These are phyloP conservation scores for Noturus placidus DNA, from an alignment of 2,113 vertebrate species.

Conservation along the genomic window DNA sequence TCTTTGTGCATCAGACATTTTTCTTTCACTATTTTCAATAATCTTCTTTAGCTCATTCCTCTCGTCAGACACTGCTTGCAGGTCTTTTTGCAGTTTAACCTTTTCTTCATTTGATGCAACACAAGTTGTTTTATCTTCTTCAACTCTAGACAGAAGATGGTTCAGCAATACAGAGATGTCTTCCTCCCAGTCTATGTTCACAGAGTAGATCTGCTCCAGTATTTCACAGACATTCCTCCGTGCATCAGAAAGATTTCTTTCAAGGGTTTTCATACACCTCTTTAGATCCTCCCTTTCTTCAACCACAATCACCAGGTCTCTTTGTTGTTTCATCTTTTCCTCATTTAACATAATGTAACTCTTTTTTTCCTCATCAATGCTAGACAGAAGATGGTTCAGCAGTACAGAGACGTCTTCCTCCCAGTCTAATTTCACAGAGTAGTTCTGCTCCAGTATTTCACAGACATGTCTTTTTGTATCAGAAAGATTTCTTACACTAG, in stretches of 20 bases:
- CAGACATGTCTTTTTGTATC: constrained; percentile 63
- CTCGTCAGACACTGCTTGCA: constrained; percentile 62
- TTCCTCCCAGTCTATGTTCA: constrained; percentile 47
- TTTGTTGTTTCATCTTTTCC: constrained; percentile 66
- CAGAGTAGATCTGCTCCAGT: constrained; percentile 54
- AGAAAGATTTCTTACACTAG: constrained; percentile 61
- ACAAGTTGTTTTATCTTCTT: not conserved
- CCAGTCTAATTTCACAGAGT: constrained; percentile 46
- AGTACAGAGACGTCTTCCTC: constrained; percentile 62
- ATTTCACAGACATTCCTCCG: constrained; percentile 65
- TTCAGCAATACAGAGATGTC: constrained; percentile 64
- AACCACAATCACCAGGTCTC: constrained; percentile 57
- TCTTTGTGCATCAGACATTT: constrained; percentile 59
- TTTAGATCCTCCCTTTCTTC: constrained; percentile 66
- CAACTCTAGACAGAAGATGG: constrained; percentile 31
- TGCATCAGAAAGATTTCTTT: constrained; percentile 59
- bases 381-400: constrained; percentile 62
- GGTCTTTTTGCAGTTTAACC: constrained; percentile 67
- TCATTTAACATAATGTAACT: not conserved
- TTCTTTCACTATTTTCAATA: constrained; percentile 63
- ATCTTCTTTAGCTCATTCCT: constrained; percentile 62
- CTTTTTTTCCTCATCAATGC: constrained; percentile 67
- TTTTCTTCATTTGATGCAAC: constrained; percentile 45
- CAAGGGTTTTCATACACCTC: constrained; percentile 63
- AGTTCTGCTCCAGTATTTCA: constrained; percentile 58